These are phyloP conservation scores for Misgurnus mizolepis DNA, from an alignment of 2,113 vertebrate genomes.

Conservation along the genomic window DNA sequence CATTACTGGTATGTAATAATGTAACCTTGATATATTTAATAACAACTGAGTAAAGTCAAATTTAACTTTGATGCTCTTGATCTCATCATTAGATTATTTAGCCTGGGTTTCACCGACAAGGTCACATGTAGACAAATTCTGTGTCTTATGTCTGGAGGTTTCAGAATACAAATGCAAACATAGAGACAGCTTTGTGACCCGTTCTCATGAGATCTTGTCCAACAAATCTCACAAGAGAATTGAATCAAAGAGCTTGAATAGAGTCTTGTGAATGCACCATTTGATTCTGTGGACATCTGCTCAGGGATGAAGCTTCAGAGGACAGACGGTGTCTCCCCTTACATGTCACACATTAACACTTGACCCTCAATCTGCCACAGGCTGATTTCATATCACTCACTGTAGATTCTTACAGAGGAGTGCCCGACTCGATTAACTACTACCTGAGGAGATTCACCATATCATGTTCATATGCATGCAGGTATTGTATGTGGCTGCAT, in stretches of 20 bases:
- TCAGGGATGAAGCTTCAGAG: slow-evolving; percentile 41
- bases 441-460: slow-evolving; percentile 30
- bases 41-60: no score
- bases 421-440: slow-evolving; percentile 20
- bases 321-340: slow-evolving; percentile 39
- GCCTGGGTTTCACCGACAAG: not conserved
- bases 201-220: slow-evolving; percentile 29
- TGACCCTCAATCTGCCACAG: slow-evolving; percentile 35
- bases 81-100: no score
- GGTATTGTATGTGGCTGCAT: not conserved
- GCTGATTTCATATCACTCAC: slow-evolving; percentile 4
- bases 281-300: slow-evolving; percentile 39
- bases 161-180: slow-evolving; percentile 25
- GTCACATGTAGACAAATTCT: not conserved
- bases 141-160: not conserved
- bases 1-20: no score
- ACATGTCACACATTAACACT: slow-evolving; percentile 47
- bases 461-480: slow-evolving; percentile 1
- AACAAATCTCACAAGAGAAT: slow-evolving; percentile 45
- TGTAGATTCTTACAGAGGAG: not conserved
- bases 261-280: slow-evolving; percentile 29
- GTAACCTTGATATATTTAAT: no score
- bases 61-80: no score
- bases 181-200: slow-evolving; percentile 32
- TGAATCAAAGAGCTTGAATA: slow-evolving; percentile 36